Conservation (phyloP, 2,888 invertebrate genomes). For the Calliphora vomitoria region DNA sequence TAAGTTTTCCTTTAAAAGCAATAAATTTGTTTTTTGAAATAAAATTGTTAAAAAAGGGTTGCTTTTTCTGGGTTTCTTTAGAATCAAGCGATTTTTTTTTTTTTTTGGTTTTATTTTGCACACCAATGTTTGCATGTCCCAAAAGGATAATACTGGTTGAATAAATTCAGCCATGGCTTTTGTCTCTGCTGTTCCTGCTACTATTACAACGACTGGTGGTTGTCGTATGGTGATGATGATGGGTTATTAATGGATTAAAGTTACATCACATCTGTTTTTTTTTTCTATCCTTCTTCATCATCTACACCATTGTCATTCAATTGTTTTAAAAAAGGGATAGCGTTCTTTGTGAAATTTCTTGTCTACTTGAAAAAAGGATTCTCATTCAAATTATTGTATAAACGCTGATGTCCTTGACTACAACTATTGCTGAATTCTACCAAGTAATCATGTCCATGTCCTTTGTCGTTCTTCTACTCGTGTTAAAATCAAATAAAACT, state of each 20-base stretch:
- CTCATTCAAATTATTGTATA: conserved; percentile 18
- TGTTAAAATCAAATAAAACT: conserved; percentile 75
- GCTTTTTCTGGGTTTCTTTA: not conserved
- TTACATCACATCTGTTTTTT: conserved; percentile 59
- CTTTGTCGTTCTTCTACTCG: not conserved
- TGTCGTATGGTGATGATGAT: conserved; percentile 52
- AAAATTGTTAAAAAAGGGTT: conserved; percentile 62
- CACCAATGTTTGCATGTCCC: conserved; percentile 68
- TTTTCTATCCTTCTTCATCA: not conserved
- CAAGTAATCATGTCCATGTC: not conserved
- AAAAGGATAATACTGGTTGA: conserved; percentile 62
- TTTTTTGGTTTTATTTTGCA: conserved; percentile 66
- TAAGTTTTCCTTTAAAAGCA: conserved; percentile 31
- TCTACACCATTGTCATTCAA: not conserved
- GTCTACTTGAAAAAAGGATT: conserved; percentile 37
- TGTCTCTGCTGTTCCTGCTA: conserved; percentile 3
- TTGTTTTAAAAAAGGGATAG: not conserved
- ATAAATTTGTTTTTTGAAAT: conserved; percentile 60
- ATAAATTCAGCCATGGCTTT: not conserved
- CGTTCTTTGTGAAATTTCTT: conserved; percentile 4
- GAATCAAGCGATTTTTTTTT: conserved; percentile 39
- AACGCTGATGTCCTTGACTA: conserved; percentile 48
- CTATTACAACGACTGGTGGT: conserved; percentile 33
- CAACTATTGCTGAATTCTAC: not conserved
- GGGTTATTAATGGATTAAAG: conserved; percentile 71